Conservation (phyloP, 2,797 vertebrate species). For the Sebastes itinus region DNA sequence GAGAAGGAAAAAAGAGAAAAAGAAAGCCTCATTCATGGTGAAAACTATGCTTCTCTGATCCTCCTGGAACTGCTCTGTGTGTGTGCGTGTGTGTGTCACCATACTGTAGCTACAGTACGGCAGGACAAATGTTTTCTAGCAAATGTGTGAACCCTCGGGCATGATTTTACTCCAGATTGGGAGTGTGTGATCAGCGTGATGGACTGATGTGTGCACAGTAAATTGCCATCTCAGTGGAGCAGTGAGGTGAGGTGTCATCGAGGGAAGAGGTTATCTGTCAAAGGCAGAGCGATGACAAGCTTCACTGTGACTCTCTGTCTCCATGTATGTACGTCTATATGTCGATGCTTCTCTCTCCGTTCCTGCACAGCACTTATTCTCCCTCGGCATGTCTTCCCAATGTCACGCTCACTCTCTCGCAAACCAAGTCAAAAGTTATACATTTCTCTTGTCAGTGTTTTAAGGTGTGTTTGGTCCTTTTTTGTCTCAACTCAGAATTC, state of each 20-base stretch:
- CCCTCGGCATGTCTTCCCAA: background rate
- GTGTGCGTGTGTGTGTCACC: background rate
- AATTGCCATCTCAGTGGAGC: constrained; percentile 37
- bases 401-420: background rate
- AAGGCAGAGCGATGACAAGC: constrained; percentile 23
- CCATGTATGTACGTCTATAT: background rate
- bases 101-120: background rate
- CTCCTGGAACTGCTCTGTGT: background rate
- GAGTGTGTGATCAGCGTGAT: background rate
- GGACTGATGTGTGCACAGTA: constrained; percentile 17
- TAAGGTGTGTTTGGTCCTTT: background rate
- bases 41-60: background rate
- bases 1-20: background rate
- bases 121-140: background rate
- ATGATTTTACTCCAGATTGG: background rate
- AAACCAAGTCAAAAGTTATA: background rate
- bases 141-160: background rate
- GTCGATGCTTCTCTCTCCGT: background rate
- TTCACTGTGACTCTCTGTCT: background rate
- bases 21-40: background rate
- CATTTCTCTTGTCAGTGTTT: background rate
- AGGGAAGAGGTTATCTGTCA: constrained; percentile 32
- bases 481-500: background rate
- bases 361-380: background rate
- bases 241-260: constrained; percentile 9